Percentiles rank a stretch among this genome's conserved stretches.
Conservation (phyloP, 2,113 vertebrate genomes). For the Pimephales promelas region DNA sequence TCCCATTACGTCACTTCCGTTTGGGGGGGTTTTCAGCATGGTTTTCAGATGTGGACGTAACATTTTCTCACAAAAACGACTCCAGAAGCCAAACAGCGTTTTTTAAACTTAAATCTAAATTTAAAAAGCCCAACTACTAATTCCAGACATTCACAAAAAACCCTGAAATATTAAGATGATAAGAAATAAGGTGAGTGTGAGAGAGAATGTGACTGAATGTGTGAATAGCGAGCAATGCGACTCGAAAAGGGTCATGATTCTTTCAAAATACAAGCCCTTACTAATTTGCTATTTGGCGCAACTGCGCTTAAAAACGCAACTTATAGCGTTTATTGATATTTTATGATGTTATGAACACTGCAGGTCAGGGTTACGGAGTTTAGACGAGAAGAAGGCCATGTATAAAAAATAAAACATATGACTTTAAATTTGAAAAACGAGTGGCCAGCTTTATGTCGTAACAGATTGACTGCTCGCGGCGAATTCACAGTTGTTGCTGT, state of each 20-base stretch:
- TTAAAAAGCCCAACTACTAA: too few relatives aligned
- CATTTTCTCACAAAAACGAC: too few relatives aligned
- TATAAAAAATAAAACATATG: neutral
- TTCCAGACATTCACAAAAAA: too few relatives aligned
- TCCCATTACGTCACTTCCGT: too few relatives aligned
- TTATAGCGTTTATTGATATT: neutral
- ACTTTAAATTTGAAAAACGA: slow-evolving; percentile 27
- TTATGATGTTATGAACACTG: neutral
- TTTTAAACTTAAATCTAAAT: too few relatives aligned
- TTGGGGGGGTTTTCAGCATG: too few relatives aligned
- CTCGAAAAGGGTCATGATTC: neutral
- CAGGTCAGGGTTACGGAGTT: neutral
- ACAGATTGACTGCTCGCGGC: neutral
- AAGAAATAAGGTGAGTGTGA: too few relatives aligned
- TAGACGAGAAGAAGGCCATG: neutral
- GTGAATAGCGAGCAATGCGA: neutral
- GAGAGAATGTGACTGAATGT: neutral
- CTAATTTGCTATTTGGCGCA: neutral
- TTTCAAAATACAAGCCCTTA: slow-evolving; percentile 23
- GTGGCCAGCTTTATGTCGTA: neutral
- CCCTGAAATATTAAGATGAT: too few relatives aligned
- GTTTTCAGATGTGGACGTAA: too few relatives aligned
- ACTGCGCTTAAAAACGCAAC: neutral
- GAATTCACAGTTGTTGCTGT: slow-evolving; percentile 5
- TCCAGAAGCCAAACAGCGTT: too few relatives aligned